Evolutionary conservation across 2,888 invertebrate species (phyloP), one percentile per base, ranked within the genome.

Genomic region (Microplitis deprimator): DNA sequence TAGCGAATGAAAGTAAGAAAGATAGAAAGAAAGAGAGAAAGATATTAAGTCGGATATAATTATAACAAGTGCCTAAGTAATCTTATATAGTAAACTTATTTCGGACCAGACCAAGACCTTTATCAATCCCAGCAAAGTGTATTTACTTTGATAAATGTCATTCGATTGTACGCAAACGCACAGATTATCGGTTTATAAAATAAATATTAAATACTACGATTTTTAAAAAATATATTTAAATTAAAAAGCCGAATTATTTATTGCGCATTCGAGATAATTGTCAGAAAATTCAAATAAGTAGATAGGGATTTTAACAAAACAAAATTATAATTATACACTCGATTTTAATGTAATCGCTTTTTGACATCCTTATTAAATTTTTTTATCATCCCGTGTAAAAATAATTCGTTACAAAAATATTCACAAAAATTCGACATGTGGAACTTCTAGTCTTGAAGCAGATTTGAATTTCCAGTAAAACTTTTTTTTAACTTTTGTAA

Each of bases 21-120:
- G 7, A n/a, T 13, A 16, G 39, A 71, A 67, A 50, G 16, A 61
- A 60, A 59, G 41, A 61, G 13, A 39, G 82, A 81, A 86, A 85
- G 85, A 85, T 85, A 88, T 85, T 83, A 83, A 87, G 84, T 87
- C 81, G 83, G 85, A 82, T 73, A 73, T 73, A 73, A 62, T 60
- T 65, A 88, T 85, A 88, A 88, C 89, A 89, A 89, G 89, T 89
- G 89, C 89, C 89, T 89, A 89, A 87, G 87, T 89, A 89, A 50
- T 50, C 50, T 50, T 87, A 86, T 86, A 86, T 86, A 82, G 83
- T 83, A 82, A 88, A 88, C 84, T 88, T 89, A 87, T 87, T 89
- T 88, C 85, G 89, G 89, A 89, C 89, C 89, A 89, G 88, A 87
- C 16, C 86, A 87, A 88, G 85, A 88, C 85, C 87, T 88, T 87